Conservation (phyloP, 2,888 invertebrate species). For the Agrypnus murinus region DNA sequence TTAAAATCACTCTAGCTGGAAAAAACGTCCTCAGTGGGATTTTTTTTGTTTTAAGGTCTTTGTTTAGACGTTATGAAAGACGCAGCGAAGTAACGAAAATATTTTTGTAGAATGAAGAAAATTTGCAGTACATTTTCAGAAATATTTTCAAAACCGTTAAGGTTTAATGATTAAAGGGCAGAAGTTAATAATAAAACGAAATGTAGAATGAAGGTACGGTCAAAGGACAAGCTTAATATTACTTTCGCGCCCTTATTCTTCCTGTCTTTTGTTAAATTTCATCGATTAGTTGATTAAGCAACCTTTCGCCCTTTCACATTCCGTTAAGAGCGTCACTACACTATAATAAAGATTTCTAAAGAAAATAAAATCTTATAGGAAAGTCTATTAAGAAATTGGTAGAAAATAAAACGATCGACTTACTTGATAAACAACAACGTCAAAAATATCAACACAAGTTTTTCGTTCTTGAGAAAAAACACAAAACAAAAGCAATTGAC, state of each 20-base stretch:
- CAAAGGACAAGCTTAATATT: background rate
- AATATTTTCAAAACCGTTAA: too few relatives aligned
- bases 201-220: background rate
- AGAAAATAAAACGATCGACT: background rate
- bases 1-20: too few relatives aligned
- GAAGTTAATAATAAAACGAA: background rate
- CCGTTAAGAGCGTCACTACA: conserved; percentile 18
- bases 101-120: too few relatives aligned
- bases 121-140: too few relatives aligned
- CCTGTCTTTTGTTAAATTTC: conserved; percentile 20
- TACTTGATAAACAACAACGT: conserved; percentile 23
- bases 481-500: conserved; percentile 36
- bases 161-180: background rate
- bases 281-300: conserved; percentile 36
- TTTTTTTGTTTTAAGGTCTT: too few relatives aligned
- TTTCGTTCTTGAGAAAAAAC: conserved; percentile 22
- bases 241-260: conserved; percentile 1
- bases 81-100: too few relatives aligned
- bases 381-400: conserved; percentile 6
- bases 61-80: too few relatives aligned
- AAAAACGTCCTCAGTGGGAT: too few relatives aligned
- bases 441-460: conserved; percentile 32
- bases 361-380: background rate
- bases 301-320: conserved; percentile 30
- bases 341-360: background rate